Evolutionary conservation across 53 echinoderm and acorn worm genomes (phyloP).

Genomic region (Luidia sarsii): DNA sequence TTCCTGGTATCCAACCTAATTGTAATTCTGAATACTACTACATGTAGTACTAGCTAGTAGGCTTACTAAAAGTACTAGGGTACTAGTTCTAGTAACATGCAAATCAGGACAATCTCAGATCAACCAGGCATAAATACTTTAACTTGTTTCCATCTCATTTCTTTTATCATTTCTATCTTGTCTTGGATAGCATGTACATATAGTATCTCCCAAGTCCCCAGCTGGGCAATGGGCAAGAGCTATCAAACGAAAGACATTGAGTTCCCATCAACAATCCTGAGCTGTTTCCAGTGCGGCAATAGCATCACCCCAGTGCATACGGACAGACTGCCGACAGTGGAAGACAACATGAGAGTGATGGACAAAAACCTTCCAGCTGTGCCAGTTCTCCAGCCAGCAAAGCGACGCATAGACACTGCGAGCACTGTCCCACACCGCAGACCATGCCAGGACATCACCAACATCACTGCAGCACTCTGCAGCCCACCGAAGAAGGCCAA

Average conservation of each 20-base stretch:
- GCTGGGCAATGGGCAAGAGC: slow-evolving; percentile 13
- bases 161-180: too few species aligned
- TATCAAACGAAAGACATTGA: slow-evolving; percentile 28
- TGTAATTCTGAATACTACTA: too few species aligned
- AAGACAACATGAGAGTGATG: slow-evolving; percentile 21
- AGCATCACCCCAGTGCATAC: not conserved
- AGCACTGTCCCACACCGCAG: not conserved
- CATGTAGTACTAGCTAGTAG: too few species aligned
- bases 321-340: not conserved
- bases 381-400: slow-evolving; percentile 23
- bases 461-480: slow-evolving; percentile 32
- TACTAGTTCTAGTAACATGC: too few species aligned
- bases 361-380: slow-evolving; percentile 21
- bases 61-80: too few species aligned
- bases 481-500: slow-evolving; percentile 51
- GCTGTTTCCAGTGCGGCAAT: slow-evolving; percentile 37
- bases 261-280: slow-evolving; percentile 18
- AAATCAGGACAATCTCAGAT: too few species aligned
- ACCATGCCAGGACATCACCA: slow-evolving; percentile 50
- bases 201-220: not conserved
- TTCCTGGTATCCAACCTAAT: too few species aligned
- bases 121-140: too few species aligned
- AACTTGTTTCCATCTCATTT: too few species aligned
- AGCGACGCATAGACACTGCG: slow-evolving; percentile 25
- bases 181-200: not conserved